Base-by-base conservation (phyloP, 2,888 invertebrate species). In the Diadegma fenestrale region DNA sequence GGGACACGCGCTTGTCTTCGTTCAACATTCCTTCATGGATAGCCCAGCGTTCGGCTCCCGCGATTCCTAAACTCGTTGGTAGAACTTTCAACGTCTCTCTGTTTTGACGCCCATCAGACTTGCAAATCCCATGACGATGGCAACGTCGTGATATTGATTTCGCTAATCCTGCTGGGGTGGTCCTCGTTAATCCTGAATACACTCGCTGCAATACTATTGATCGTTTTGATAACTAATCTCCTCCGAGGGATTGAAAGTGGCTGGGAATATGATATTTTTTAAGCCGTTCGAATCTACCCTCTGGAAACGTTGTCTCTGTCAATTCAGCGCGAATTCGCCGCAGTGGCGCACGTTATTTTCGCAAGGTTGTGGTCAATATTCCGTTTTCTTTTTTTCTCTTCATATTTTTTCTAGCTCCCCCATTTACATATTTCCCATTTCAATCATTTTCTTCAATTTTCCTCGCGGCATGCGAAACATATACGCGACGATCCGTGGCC, bases 61-160 rank as follows among this genome's bases (percentile, higher is more conserved):
- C 22, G 43, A 45, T 82, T 71, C 51, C 58, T 19, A 79, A 68
- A 76, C 26, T 71, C 79, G 54, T 76, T 69, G 45, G 45, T 48
- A 26, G 54, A 63, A 33, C 76, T 76, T 45, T 84, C 76, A 30
- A n/a, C 66, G 64, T 54, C 77, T 80, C 80, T 77, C 45, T 61
- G 78, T 83, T 75, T 84, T 63, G 73, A 78, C 68, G 51, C 61
- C 14, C 72, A 78, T 84, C 81, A 68, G 77, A 84, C 76, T 73
- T 77, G 80, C 84, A 77, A 84, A 80, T 84, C 80, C 77, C 48
- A 12, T 19, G 72, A 48, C 33, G 64, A 33, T 81, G 26, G 0
- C 26, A 58, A 51, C 33, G 63, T 72, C 68, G 30, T 30, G 48
- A 37, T 48, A 41, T 73, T 68, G 51, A 81, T 75, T 73, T 37